These are phyloP conservation scores for Channallabes apus DNA, from an alignment of 2,797 vertebrate genomes.

Conservation along the genomic window DNA sequence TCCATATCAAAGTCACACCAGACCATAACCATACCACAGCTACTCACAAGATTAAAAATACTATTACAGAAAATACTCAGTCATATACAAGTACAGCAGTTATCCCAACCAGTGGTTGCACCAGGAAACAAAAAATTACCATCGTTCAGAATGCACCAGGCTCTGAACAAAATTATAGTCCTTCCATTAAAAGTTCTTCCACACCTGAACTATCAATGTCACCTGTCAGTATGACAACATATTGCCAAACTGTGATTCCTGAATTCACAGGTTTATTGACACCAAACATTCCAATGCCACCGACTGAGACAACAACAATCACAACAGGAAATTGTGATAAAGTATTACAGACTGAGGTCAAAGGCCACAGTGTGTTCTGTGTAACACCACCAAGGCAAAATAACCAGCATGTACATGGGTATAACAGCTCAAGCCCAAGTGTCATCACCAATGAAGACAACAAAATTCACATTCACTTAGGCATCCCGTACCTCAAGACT, in stretches of 20 bases:
- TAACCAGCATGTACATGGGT: constrained; percentile 91
- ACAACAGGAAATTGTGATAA: constrained; percentile 83
- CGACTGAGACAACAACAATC: constrained; percentile 86
- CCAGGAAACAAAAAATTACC: constrained; percentile 92
- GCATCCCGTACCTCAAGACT: constrained; percentile 87
- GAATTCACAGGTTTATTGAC: constrained; percentile 87
- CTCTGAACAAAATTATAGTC: constrained; percentile 79
- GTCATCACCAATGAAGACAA: constrained; percentile 98
- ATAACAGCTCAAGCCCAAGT: constrained; percentile 89
- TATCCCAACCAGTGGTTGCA: constrained; percentile 90
- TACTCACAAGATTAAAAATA: constrained; percentile 91
- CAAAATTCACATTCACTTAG: constrained; percentile 98
- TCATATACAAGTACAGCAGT: constrained; percentile 94
- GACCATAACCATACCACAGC: constrained; percentile 90
- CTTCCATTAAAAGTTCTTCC: constrained; percentile 71
- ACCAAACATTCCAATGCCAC: constrained; percentile 90
- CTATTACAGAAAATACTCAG: constrained; percentile 81
- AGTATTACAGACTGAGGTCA: constrained; percentile 81
- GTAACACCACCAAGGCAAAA: constrained; percentile 90
- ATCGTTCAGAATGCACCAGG: constrained; percentile 89
- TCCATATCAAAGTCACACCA: constrained; percentile 95
- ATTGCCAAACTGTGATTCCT: constrained; percentile 84
- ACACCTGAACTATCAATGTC: constrained; percentile 81
- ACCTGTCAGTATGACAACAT: constrained; percentile 83
- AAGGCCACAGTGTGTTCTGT: constrained; percentile 84